Evolutionary conservation across 30 jellyfish, hydroid and myxozoan species (phyloP).

Genomic region (Aurelia coerulea): DNA sequence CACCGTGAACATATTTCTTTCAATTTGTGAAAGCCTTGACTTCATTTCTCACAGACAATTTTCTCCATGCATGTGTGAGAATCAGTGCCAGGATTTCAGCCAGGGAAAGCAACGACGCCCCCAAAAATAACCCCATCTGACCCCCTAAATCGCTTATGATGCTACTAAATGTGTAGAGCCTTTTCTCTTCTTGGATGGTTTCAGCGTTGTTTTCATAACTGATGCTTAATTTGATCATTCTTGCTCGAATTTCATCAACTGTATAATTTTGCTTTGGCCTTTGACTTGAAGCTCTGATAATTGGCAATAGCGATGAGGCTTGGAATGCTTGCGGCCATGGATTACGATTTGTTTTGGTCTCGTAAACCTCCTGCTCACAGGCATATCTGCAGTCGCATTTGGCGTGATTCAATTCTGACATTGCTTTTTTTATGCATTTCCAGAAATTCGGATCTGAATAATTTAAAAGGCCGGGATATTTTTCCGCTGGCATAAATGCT

Average conservation of each 20-base stretch:
- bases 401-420: not conserved
- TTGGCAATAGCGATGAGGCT: too few species aligned
- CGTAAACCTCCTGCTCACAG: constrained; percentile 23
- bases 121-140: constrained; percentile 51
- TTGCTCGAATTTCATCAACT: constrained; percentile 19
- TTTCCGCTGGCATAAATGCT: not conserved
- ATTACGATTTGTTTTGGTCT: not conserved
- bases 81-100: constrained; percentile 38
- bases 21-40: not conserved
- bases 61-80: not conserved
- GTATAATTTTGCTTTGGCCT: not conserved
- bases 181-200: constrained; percentile 5
- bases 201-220: constrained; percentile 24
- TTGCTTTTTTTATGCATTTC: not conserved
- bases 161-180: not conserved
- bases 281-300: too few species aligned
- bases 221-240: constrained; percentile 47
- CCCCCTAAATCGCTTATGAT: constrained; percentile 49
- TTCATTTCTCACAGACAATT: not conserved
- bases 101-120: constrained; percentile 45
- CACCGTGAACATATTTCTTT: too few species aligned
- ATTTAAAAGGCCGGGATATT: not conserved
- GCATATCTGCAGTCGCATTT: constrained; percentile 11
- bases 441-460: not conserved
- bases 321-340: constrained; percentile 44